A percentile compares a stretch with the other conserved stretches of the same genome.
These are phyloP conservation scores for Cryptophagus acutangulus DNA, from an alignment of 2,888 invertebrate genomes.

Conservation along the genomic window DNA sequence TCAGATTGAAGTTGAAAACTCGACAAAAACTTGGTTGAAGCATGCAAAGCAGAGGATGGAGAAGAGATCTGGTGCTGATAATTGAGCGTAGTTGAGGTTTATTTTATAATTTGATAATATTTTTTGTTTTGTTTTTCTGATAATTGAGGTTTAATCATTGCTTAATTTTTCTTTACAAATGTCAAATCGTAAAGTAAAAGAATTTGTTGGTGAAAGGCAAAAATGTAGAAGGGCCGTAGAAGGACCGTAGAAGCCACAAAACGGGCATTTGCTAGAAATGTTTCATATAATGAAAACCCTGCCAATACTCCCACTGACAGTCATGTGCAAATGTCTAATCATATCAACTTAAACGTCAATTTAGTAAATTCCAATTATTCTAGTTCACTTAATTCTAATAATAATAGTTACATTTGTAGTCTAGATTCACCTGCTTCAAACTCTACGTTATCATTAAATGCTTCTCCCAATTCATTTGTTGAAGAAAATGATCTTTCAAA, in stretches of 20 bases:
- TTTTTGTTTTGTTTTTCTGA: no score
- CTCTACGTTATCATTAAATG: neutral
- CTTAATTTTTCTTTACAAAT: no score
- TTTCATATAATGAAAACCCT: slow-evolving; percentile 1
- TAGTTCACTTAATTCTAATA: neutral
- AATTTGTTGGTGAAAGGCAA: slow-evolving; percentile 14
- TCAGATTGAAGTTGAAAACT: slow-evolving; percentile 4
- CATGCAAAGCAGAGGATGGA: slow-evolving; percentile 8
- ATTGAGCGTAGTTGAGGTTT: no score
- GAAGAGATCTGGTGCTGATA: no score
- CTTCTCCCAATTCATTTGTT: slow-evolving; percentile 6
- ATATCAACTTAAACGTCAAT: no score
- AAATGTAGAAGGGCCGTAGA: slow-evolving; percentile 12
- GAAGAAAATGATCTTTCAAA: slow-evolving; percentile 10
- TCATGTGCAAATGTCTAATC: slow-evolving; percentile 9
- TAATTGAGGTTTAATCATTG: no score
- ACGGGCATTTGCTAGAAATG: slow-evolving; percentile 10
- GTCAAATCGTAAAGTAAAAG: no score
- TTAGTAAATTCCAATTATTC: slow-evolving; percentile 5
- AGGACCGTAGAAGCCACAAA: slow-evolving; percentile 13
- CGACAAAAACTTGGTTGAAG: slow-evolving; percentile 7
- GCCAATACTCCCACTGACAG: slow-evolving; percentile 5
- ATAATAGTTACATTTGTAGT: no score
- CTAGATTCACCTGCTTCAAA: no score
- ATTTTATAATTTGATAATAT: no score